Evolutionary conservation across 1,140 invertebrate species (phyloP).

Genomic region (Meteorus sp.): DNA sequence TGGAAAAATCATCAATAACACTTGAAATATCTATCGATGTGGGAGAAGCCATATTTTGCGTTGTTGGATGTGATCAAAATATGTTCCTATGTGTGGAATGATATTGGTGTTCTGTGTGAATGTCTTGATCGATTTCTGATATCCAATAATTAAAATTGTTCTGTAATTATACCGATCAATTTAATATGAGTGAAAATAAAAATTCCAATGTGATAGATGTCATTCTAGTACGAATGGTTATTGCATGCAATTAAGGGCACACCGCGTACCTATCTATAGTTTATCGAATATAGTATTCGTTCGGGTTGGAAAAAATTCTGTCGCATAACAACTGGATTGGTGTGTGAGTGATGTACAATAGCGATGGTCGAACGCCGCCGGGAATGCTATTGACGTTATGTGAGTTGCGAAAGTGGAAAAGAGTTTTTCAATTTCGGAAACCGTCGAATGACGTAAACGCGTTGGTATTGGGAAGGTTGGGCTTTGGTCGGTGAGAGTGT

Average conservation of each 20-base stretch:
- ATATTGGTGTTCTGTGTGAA: too few relatives aligned
- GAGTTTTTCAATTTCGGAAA: conserved; percentile 18
- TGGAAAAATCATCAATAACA: too few relatives aligned
- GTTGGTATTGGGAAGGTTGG: not conserved
- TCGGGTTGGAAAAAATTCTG: not conserved
- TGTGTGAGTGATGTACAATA: too few relatives aligned
- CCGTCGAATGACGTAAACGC: not conserved
- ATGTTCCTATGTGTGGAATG: too few relatives aligned
- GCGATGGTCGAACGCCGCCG: not conserved
- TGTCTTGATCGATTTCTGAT: too few relatives aligned
- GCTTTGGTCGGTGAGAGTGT: not conserved
- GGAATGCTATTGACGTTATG: not conserved
- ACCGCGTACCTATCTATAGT: not conserved
- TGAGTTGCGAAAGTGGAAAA: not conserved
- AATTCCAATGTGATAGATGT: conserved; percentile 17
- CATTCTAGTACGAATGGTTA: conserved; percentile 15
- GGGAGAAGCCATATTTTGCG: too few relatives aligned
- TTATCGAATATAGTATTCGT: not conserved
- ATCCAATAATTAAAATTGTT: too few relatives aligned
- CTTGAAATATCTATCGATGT: too few relatives aligned
- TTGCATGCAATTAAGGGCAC: conserved; percentile 23
- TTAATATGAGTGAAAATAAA: not conserved
- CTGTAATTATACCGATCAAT: too few relatives aligned
- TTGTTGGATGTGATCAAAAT: too few relatives aligned
- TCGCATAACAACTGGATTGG: conserved; percentile 15